Percentiles rank a stretch among this genome's conserved stretches.
phyloP scores from a whole-genome alignment of 2,888 invertebrate genomes.

The Eupsilia transversa region DNA sequence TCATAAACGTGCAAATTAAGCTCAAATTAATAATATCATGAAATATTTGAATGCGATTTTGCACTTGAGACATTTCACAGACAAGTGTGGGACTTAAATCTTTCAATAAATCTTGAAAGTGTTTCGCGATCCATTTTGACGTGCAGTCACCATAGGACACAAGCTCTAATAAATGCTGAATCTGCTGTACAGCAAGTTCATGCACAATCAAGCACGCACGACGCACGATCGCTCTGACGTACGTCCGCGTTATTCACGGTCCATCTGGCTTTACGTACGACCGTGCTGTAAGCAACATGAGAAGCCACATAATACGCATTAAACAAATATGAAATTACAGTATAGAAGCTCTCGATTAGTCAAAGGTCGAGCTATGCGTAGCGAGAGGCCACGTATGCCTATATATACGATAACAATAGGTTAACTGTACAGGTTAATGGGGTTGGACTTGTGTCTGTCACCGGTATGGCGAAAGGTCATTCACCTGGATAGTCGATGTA shows the following conservation, averaged over 20 bases:
- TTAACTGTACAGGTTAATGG: background rate
- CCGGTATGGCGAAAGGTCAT: background rate
- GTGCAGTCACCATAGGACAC: background rate
- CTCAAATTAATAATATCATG: too few species aligned
- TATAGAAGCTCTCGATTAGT: background rate
- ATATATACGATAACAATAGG: background rate
- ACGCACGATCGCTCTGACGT: background rate
- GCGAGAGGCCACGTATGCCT: background rate
- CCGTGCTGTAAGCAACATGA: too few species aligned
- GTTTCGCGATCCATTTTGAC: background rate
- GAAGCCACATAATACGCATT: background rate
- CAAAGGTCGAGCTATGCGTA: background rate
- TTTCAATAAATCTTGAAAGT: too few species aligned
- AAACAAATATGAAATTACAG: background rate
- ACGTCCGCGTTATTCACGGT: background rate
- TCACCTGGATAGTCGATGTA: conserved; percentile 4
- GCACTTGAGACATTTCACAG: too few species aligned
- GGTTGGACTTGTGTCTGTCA: background rate
- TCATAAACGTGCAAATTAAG: too few species aligned
- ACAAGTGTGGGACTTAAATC: too few species aligned
- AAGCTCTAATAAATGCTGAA: background rate
- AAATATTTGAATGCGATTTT: too few species aligned
- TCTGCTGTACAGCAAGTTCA: background rate
- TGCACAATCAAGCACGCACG: background rate
- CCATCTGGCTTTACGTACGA: too few species aligned